phyloP scores from a whole-genome alignment of 1,140 invertebrate genomes.

The Trialeurodes vaporariorum region DNA sequence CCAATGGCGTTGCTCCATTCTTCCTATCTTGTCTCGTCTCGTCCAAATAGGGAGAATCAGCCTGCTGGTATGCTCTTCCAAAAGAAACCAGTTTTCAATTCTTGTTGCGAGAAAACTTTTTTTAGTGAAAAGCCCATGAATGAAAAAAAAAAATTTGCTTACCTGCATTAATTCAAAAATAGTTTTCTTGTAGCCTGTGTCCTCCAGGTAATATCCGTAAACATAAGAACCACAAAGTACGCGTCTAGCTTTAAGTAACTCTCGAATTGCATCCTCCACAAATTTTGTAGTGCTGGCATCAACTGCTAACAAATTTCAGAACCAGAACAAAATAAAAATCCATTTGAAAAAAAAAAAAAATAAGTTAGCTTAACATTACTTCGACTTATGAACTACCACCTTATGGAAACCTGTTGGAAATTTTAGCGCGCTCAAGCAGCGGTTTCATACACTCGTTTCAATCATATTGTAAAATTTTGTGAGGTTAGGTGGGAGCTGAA shows the following conservation, averaged over 20 bases:
- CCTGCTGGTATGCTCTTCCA: too few species aligned
- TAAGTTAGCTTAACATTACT: too few species aligned
- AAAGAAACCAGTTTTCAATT: background rate
- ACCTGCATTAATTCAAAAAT: constrained; percentile 64
- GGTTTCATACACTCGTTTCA: too few species aligned
- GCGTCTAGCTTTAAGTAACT: constrained; percentile 48
- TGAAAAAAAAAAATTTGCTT: constrained; percentile 18
- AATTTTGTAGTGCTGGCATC: constrained; percentile 40
- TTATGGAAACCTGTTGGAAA: too few species aligned
- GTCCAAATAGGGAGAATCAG: too few species aligned
- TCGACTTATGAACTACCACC: too few species aligned
- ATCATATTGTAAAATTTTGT: too few species aligned
- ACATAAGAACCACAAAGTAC: constrained; percentile 55
- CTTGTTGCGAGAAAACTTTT: background rate
- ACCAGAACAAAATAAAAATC: constrained; percentile 9
- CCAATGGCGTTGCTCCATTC: too few species aligned
- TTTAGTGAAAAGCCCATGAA: background rate
- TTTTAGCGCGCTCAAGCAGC: too few species aligned
- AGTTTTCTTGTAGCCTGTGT: constrained; percentile 51
- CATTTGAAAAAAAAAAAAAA: too few species aligned
- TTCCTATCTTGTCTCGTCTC: too few species aligned
- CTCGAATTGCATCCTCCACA: constrained; percentile 50
- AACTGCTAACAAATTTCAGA: constrained; percentile 26
- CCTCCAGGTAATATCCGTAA: constrained; percentile 52
- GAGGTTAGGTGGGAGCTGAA: too few species aligned